phyloP scores from a whole-genome alignment of 2,797 vertebrate species.

The Periophthalmus magnuspinnatus region DNA sequence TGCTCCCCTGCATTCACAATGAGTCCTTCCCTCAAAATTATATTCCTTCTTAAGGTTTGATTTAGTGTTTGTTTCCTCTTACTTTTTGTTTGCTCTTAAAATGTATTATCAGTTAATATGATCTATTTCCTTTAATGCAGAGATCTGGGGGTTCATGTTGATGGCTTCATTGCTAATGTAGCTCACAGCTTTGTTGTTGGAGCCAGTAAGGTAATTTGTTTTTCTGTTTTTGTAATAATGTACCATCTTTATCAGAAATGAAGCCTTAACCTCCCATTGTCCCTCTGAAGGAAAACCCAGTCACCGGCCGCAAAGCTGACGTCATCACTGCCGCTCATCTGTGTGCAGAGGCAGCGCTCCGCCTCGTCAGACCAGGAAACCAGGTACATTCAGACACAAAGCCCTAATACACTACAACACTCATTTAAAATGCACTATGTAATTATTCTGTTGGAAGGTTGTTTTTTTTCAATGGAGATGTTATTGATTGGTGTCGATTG shows the following conservation, averaged over 20 bases:
- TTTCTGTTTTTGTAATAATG: not conserved
- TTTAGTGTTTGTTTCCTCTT: conserved; percentile 10
- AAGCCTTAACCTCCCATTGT: not conserved
- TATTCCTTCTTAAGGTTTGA: conserved; percentile 21
- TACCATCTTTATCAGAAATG: not conserved
- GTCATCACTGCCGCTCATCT: conserved; percentile 93
- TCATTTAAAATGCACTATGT: not conserved
- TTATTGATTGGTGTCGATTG: too few species aligned
- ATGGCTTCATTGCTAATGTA: conserved; percentile 94
- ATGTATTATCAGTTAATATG: not conserved
- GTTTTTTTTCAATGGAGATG: too few species aligned
- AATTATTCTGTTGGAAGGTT: too few species aligned
- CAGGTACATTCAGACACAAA: conserved; percentile 78
- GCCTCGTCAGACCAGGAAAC: conserved; percentile 94
- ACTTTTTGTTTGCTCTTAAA: conserved; percentile 15
- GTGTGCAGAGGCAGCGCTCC: conserved; percentile 93
- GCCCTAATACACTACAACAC: not conserved
- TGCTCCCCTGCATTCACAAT: conserved; percentile 35
- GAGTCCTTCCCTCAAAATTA: conserved; percentile 30
- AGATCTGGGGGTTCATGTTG: conserved; percentile 94
- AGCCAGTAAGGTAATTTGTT: conserved; percentile 81
- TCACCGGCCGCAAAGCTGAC: conserved; percentile 91
- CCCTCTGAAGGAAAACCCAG: conserved; percentile 80
- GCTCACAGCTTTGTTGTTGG: conserved; percentile 92
- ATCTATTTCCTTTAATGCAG: conserved; percentile 62